Evolutionary conservation across 1,140 invertebrate genomes (phyloP).

Genomic region (Metaphire vulgaris): DNA sequence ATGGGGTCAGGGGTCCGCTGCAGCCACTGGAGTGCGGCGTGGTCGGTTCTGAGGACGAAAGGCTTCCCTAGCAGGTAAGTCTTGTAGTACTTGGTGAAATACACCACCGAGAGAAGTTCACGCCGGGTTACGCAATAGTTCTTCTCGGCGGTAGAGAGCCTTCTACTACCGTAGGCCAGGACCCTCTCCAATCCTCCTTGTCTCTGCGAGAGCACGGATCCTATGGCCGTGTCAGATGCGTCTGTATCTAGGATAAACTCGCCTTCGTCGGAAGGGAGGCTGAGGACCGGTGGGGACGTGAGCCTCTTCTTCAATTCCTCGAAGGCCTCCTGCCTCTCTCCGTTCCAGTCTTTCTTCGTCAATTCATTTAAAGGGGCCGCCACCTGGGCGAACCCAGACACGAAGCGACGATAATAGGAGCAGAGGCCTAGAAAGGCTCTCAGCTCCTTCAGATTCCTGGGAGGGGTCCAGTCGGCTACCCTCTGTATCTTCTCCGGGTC

Average conservation of each 20-base stretch:
- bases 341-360: conserved; percentile 20
- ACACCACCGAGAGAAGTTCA: no score
- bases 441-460: conserved; percentile 40
- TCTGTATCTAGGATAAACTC: conserved; percentile 28
- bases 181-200: conserved; percentile 39
- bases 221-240: conserved; percentile 23
- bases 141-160: conserved; percentile 48
- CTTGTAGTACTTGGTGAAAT: no score
- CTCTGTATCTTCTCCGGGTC: conserved; percentile 38
- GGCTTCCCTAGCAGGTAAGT: no score
- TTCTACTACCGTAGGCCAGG: conserved; percentile 51
- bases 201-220: conserved; percentile 19
- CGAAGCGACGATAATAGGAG: no score
- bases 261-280: not conserved
- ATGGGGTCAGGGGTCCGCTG: no score
- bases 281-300: not conserved
- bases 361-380: conserved; percentile 25
- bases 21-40: no score
- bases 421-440: no score
- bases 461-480: conserved; percentile 44
- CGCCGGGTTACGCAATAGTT: conserved; percentile 48
- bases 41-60: no score
- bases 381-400: conserved; percentile 31
- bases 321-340: no score
- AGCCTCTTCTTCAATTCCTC: conserved; percentile 23